These are phyloP conservation scores for Alethe diademata DNA, from an alignment of 2,113 vertebrate genomes.

Conservation along the genomic window DNA sequence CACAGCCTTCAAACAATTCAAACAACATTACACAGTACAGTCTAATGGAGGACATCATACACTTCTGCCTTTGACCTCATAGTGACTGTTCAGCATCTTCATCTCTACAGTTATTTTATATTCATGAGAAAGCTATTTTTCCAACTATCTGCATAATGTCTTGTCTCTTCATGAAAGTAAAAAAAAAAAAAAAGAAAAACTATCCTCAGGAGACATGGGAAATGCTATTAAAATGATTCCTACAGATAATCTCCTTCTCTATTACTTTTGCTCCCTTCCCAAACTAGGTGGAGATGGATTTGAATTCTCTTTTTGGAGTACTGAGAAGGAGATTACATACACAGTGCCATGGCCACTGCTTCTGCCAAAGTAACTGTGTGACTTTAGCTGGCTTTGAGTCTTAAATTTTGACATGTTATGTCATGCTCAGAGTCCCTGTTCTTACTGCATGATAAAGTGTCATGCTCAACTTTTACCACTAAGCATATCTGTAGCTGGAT, in stretches of 20 bases:
- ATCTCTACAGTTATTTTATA: slow-evolving; percentile 29
- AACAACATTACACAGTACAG: not conserved
- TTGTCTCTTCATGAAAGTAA: not conserved
- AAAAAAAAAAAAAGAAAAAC: not conserved
- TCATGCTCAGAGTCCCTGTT: not conserved
- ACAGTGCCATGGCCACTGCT: not conserved
- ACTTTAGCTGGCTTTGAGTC: not conserved
- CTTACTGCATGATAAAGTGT: not conserved
- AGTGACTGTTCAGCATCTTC: not conserved
- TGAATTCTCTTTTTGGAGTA: slow-evolving; percentile 26
- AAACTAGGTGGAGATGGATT: not conserved
- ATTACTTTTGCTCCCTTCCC: slow-evolving; percentile 33
- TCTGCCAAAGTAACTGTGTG: not conserved
- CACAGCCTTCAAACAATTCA: not conserved
- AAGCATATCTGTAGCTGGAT: not conserved
- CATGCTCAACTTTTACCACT: not conserved
- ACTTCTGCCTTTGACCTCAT: not conserved
- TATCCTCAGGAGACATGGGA: not conserved
- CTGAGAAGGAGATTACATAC: slow-evolving; percentile 6
- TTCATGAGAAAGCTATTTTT: slow-evolving; percentile 16
- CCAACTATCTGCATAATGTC: slow-evolving; percentile 38
- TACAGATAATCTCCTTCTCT: slow-evolving; percentile 1
- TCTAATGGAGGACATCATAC: not conserved
- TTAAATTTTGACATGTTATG: not conserved
- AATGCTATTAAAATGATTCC: slow-evolving; percentile 46